These are phyloP conservation scores for Acrocephalus kingi DNA, from an alignment of 2,113 vertebrate species.

Conservation along the genomic window DNA sequence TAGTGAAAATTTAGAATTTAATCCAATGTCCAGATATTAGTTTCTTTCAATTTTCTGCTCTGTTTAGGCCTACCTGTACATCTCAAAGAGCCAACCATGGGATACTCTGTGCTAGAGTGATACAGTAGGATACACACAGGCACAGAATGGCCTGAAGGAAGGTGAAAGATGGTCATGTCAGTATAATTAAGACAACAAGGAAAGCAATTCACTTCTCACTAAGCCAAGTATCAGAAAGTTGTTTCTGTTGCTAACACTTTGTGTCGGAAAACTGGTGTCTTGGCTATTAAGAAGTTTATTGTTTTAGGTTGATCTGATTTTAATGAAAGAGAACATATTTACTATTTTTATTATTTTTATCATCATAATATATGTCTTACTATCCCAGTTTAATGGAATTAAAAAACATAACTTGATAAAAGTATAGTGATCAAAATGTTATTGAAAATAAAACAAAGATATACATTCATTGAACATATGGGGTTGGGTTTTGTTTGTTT, in stretches of 20 bases:
- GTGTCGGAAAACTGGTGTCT: neutral
- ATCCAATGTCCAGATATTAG: neutral
- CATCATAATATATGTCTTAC: neutral
- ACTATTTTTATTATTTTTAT: neutral
- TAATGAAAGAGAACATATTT: neutral
- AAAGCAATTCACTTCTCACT: neutral
- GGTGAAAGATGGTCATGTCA: neutral
- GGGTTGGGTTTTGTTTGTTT: rapidly evolving
- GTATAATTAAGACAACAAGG: neutral
- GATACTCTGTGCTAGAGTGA: neutral
- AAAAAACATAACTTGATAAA: neutral
- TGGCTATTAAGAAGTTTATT: neutral
- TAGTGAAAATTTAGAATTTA: neutral
- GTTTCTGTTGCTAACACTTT: neutral
- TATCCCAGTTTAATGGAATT: neutral
- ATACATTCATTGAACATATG: neutral
- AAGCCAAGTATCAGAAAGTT: neutral
- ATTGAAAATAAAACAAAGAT: neutral
- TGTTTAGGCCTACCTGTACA: neutral
- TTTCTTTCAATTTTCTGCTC: neutral
- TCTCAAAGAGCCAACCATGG: neutral
- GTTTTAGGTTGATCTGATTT: neutral
- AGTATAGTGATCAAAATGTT: neutral
- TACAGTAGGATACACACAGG: neutral
- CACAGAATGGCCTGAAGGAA: neutral